phyloP scores from a whole-genome alignment of 2,888 invertebrate species.

The Pyrocoelia pectoralis region DNA sequence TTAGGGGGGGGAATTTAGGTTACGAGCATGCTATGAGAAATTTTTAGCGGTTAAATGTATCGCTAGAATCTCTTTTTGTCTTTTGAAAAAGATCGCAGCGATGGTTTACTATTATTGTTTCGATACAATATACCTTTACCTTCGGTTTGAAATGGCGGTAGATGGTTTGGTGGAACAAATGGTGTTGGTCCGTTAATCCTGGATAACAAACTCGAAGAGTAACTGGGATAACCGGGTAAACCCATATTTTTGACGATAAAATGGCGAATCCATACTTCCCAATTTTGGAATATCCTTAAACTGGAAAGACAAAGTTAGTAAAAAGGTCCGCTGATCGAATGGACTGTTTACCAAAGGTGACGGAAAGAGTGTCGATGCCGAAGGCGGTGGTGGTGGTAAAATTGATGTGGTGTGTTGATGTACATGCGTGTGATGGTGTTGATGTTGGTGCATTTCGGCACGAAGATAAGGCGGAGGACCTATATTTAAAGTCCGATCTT shows the following conservation, averaged over 20 bases:
- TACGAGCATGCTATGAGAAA: slow-evolving; percentile 32
- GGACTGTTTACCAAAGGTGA: slow-evolving; percentile 73
- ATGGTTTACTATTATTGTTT: slow-evolving; percentile 1
- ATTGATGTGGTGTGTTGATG: slow-evolving; percentile 84
- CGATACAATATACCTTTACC: slow-evolving; percentile 77
- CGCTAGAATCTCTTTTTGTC: too few relatives aligned
- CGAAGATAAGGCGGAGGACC: slow-evolving; percentile 69
- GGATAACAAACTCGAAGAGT: slow-evolving; percentile 79
- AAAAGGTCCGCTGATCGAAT: too few relatives aligned
- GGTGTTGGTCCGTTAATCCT: slow-evolving; percentile 78
- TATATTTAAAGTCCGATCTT: slow-evolving; percentile 70
- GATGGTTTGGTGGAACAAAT: slow-evolving; percentile 87
- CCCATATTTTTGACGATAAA: slow-evolving; percentile 80
- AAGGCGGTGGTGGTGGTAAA: slow-evolving; percentile 66
- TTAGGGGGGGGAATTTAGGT: slow-evolving; percentile 48
- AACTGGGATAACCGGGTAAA: slow-evolving; percentile 80
- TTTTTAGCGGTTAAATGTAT: slow-evolving; percentile 11
- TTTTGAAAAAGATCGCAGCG: too few relatives aligned
- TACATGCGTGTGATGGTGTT: slow-evolving; percentile 91
- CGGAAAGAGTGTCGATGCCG: slow-evolving; percentile 66
- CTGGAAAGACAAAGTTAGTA: slow-evolving; percentile 55
- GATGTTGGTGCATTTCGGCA: slow-evolving; percentile 92
- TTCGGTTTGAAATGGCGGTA: slow-evolving; percentile 89
- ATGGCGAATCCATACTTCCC: slow-evolving; percentile 77
- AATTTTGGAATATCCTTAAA: slow-evolving; percentile 91